Evolutionary conservation across 2,797 vertebrate species (phyloP), one percentile per base, ranked within the genome.

Genomic region (Neomorphus geoffroyi): DNA sequence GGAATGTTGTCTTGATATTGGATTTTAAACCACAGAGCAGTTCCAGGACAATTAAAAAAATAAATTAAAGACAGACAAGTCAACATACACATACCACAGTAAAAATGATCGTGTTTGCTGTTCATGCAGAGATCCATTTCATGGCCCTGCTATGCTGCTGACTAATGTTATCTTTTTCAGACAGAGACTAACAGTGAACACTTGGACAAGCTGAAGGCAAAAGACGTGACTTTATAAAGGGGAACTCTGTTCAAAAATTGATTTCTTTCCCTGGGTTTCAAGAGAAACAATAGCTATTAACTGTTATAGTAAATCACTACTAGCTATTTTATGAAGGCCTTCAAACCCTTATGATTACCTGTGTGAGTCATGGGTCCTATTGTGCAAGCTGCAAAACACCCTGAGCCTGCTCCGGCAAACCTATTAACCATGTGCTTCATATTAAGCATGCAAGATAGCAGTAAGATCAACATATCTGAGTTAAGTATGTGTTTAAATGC

Each of bases 361-460:
- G 13, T 84, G 50, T 45, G 75, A 91, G 50, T 61, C 79, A 94
- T 71, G 75, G n/a, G 51, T 67, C 50, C 37, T 57, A 54, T 91
- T 89, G 67, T 91, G 84, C 50, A 93, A 91, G 72, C 43, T 88
- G 72, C 81, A 91, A 93, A 93, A 75, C 54, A 91, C 74, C 69
- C 72, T 53, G 26, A 92, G 41, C 22, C 33, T 0, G 0, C 66
- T 93, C 78, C 78, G 92, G 64, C 56, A 92, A 89, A 92, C 71
- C 74, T 87, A 72, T 95, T 94, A 93, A 90, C 57, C 92, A 96
- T 83, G 50, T 91, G 89, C 79, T 95, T 95, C n/a, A 60, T 91
- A 96, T 85, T 96, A 95, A 86, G 79, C 69, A 79, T 61, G 72
- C 3, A 7, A 93, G 37, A 46, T 92, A 94, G 82, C 19, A 78